phyloP scores from a whole-genome alignment of 2,797 vertebrate species.

The Helarctos malayanus region DNA sequence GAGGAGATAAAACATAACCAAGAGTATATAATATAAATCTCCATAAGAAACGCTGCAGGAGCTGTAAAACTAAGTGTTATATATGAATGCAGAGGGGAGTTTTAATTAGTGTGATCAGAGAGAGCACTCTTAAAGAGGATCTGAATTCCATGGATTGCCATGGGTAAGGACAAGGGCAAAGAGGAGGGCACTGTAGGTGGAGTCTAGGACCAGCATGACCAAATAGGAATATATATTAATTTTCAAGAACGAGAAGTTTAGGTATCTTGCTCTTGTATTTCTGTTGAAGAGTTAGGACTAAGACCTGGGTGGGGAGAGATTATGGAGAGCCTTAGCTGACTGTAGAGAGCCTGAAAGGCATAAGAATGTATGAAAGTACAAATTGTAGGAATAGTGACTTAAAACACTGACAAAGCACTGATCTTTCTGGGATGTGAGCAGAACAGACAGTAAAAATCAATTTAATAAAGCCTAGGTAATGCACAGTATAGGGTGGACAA shows the following conservation, averaged over 20 bases:
- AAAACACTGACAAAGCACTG: neutral
- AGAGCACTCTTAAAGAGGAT: neutral
- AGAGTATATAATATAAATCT: constrained; percentile 28
- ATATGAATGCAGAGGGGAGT: constrained; percentile 34
- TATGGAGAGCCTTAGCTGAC: neutral
- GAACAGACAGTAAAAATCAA: constrained; percentile 10
- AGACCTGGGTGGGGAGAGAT: neutral
- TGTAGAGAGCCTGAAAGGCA: neutral
- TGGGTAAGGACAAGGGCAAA: neutral
- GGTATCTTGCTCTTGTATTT: neutral
- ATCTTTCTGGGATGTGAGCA: neutral
- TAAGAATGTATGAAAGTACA: neutral
- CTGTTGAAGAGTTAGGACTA: neutral
- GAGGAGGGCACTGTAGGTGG: neutral
- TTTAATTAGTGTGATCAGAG: constrained; percentile 70
- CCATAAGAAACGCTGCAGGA: constrained; percentile 46
- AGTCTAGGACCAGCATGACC: neutral
- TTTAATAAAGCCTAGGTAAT: constrained; percentile 30
- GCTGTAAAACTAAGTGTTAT: constrained; percentile 60
- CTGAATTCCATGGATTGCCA: neutral
- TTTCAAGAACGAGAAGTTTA: neutral
- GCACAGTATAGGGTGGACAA: neutral
- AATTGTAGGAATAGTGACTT: neutral
- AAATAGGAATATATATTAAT: neutral
- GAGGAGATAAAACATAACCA: constrained; percentile 48